These are phyloP conservation scores for Apaloderma vittatum DNA, from an alignment of 2,113 vertebrate species.

Conservation along the genomic window DNA sequence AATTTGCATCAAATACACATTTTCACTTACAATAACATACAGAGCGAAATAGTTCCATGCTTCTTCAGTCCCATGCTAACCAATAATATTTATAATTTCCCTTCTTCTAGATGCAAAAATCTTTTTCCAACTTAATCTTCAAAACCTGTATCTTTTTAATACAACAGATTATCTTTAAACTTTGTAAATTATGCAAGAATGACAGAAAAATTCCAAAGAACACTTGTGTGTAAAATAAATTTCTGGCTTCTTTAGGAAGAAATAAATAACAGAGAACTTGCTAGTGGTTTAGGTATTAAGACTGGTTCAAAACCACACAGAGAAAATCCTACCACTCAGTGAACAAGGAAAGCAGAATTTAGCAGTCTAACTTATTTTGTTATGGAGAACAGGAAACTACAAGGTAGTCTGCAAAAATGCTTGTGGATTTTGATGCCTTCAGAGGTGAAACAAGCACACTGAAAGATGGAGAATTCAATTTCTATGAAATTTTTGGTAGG, in stretches of 20 bases:
- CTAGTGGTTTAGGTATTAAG: not conserved
- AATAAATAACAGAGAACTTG: not conserved
- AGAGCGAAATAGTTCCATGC: constrained; percentile 15
- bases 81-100: not conserved
- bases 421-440: not conserved
- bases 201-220: not conserved
- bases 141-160: not conserved
- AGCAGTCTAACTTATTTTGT: not conserved
- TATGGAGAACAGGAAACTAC: not conserved
- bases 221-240: not conserved
- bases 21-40: constrained; percentile 49
- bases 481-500: not conserved
- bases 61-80: not conserved
- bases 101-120: not conserved
- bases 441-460: not conserved
- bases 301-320: not conserved
- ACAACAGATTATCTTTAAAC: not conserved
- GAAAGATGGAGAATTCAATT: not conserved
- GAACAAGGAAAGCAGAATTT: not conserved
- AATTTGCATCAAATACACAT: not conserved
- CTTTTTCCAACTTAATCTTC: not conserved
- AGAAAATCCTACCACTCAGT: not conserved
- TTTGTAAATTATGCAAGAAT: not conserved
- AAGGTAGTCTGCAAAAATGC: not conserved
- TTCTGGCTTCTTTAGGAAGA: not conserved